Evolutionary conservation across 2,797 vertebrate genomes (phyloP), one percentile per base, ranked within the genome.

Genomic region (Tiaroga cobitis): DNA sequence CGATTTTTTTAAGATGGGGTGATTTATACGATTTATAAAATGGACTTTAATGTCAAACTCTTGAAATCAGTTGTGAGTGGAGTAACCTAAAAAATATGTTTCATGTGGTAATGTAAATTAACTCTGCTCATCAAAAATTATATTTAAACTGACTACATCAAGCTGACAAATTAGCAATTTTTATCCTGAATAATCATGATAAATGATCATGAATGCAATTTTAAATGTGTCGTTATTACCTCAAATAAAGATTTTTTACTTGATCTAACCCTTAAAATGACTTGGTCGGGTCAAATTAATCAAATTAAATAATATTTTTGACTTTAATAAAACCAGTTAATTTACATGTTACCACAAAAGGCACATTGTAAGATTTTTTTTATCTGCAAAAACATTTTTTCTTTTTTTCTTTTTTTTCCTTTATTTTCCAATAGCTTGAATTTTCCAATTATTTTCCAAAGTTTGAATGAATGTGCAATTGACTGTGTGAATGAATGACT

Each of bases 401-500:
- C 5, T n/a, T 26, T 26, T 69, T 69, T 39, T 3, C 10, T 2
- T 72, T 18, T 18, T 26, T 8, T 21, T n/a, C n/a, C n/a, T 56
- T 59, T 43, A 61, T 43, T 68, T 37, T 11, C 26, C 7, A 34
- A 68, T n/a, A n/a, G n/a, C n/a, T n/a, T n/a, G n/a, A n/a, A n/a
- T n/a, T n/a, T n/a, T n/a, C n/a, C n/a, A n/a, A n/a, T n/a, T n/a
- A n/a, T n/a, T n/a, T n/a, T n/a, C n/a, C n/a, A 68, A 51, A 69
- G 18, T 81, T 81, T 74, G 54, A 63, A 82, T 81, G 24, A 59
- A 81, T 49, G 54, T 63, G 34, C 5, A 56, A 16, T 13, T 76
- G 32, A 56, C 51, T 39, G 26, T 18, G 65, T 73, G 69, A 82
- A 73, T 59, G 16, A 76, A 76, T 15, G 32, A 59, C 74, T 76